Base-by-base conservation (phyloP, 2,797 vertebrate species). In the Xyrichtys novacula region DNA sequence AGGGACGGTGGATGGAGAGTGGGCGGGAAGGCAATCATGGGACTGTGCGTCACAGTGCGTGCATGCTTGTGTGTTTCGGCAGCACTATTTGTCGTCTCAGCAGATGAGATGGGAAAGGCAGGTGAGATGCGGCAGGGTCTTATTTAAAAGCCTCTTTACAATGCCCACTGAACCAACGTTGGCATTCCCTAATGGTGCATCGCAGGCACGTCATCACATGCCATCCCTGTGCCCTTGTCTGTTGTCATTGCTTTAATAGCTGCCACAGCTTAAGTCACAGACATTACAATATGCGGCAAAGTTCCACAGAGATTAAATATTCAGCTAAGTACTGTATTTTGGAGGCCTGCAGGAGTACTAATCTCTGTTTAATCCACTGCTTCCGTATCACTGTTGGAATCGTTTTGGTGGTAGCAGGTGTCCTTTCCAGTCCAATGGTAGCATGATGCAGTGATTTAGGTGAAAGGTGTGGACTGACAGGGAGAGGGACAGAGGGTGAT, bases 111-210 rank as follows among this genome's bases (percentile, higher is more conserved):
- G 63, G 64, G 74, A 77, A 66, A 81, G 78, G 80, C 85, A 88
- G 78, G 84, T 76, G 78, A 88, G 82, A 85, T 32, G 57, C 62
- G 65, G 68, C 65, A 7, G 57, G 64, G 79, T 78, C 79, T 88
- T 77, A 81, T 90, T 88, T 86, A 81, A 86, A 88, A 90, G 81
- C 73, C 79, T 86, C 74, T 81, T 85, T 82, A 82, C 23, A 32
- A 72, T 79, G 72, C 72, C 80, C 81, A 87, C 74, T 87, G 81
- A 88, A 88, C 83, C 87, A 81, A 74, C 65, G 46, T 75, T 85
- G 80, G 83, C 77, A 71, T 79, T 91, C 87, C 80, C 82, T 90
- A 91, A 90, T 91, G 89, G 89, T 65, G 84, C 80, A 85, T 84
- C 83, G 81, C 82, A 81, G 79, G 48, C 74, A 53, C 26, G 69